These are phyloP conservation scores for Aeoliscus strigatus DNA, from an alignment of 2,797 vertebrate species.

Conservation along the genomic window DNA sequence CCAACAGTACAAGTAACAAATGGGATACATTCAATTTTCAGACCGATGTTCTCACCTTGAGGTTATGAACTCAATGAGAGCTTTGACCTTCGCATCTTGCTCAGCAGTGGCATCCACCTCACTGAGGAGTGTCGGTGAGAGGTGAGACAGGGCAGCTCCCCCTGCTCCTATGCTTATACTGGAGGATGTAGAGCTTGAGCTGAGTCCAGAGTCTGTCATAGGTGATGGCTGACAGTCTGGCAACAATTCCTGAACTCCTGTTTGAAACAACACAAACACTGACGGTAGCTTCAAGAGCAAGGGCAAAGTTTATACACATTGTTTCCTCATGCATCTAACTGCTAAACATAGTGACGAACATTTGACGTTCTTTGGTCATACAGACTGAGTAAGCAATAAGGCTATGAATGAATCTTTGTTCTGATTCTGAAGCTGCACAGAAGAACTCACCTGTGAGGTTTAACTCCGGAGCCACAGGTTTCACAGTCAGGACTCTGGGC, in stretches of 20 bases:
- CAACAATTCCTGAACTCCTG: constrained; percentile 87
- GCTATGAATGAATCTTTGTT: no score
- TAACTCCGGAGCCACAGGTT: constrained; percentile 82
- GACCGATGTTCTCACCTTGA: constrained; percentile 80
- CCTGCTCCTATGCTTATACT: constrained; percentile 89
- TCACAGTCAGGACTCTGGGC: constrained; percentile 90
- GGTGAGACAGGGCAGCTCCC: constrained; percentile 71
- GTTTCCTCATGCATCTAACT: no score
- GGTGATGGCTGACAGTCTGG: constrained; percentile 95
- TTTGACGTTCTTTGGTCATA: no score
- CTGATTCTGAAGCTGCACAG: not conserved
- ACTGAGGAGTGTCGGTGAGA: constrained; percentile 81
- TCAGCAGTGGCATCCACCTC: constrained; percentile 89
- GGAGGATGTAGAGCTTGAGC: constrained; percentile 97
- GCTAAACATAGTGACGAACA: no score
- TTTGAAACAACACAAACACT: constrained; percentile 12
- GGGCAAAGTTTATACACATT: no score
- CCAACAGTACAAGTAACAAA: no score
- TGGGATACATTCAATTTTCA: no score
- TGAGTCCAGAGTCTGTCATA: constrained; percentile 98
- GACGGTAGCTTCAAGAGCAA: no score
- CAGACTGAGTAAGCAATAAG: no score
- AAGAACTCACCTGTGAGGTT: constrained; percentile 86
- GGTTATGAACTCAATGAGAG: constrained; percentile 97
- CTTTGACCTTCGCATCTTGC: constrained; percentile 93